Evolutionary conservation across 2,113 vertebrate genomes (phyloP), one percentile per base, ranked within the genome.

Genomic region (Mesitornis unicolor): DNA sequence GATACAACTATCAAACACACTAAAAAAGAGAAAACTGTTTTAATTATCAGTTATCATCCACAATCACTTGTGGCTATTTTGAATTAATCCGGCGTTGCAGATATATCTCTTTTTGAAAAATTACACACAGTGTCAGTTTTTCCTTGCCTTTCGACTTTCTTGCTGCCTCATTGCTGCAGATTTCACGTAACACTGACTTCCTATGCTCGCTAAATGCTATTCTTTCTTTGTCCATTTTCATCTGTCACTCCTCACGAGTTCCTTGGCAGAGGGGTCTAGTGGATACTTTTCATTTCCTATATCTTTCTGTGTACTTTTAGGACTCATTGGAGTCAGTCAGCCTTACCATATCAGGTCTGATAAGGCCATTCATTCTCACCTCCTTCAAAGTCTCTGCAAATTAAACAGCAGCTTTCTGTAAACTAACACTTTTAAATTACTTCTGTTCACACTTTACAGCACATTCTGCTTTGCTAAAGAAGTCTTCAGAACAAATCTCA

Each of bases 341-440:
- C 19, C 56, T 40, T 47, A 20, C 8, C 3, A 3, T 26, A 67
- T 59, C 19, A 68, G 20, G 16, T 73, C 29, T 86, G 57, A 61
- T 36, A 12, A 59, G 45, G 14, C 22, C 29, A 20, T 73, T 93
- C 36, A 69, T 90, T 90, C 42, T 77, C 69, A 74, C 5, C 3
- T 1, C 29, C 75, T 93, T 76, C 89, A 74, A 89, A 94, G 67
- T 15, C 84, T 89, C 22, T 38, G 57, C 70, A 76, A 91, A 90
- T 87, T 85, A 87, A 96, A 63, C 40, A 82, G 38, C 21, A 87
- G 13, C n/a, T 74, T 89, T 91, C 82, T 77, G 45, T 80, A 95
- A 85, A 61, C 71, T 70, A 91, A 85, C 89, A 92, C 94, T 81
- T 97, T 60, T 13, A 87, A 92, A 96, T 97, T 95, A 71, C 68